Evolutionary conservation across 2,888 invertebrate genomes (phyloP).

Genomic region (Lepidochitona cinerea): DNA sequence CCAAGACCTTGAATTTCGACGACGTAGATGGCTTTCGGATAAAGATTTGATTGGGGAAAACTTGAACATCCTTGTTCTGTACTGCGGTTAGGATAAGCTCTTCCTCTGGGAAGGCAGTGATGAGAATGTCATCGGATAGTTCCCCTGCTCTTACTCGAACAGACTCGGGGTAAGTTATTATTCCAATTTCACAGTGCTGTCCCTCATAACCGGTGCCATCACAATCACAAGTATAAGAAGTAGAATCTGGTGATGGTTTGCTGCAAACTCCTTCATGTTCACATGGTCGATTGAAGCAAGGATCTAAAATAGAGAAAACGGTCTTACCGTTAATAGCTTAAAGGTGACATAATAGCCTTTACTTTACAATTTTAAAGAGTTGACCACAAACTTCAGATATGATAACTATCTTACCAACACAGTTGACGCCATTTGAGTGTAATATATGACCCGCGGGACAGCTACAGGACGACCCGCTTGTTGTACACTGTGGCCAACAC

Average conservation of each 20-base stretch:
- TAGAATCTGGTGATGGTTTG: background rate
- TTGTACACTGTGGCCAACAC: conserved; percentile 1
- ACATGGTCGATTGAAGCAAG: background rate
- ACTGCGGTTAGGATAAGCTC: background rate
- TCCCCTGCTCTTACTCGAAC: background rate
- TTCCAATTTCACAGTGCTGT: background rate
- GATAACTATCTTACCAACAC: background rate
- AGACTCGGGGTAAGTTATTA: background rate
- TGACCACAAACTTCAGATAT: too few species aligned
- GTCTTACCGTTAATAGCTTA: too few species aligned
- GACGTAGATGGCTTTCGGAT: background rate
- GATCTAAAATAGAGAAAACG: too few species aligned
- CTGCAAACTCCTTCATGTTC: background rate
- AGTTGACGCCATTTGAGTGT: background rate
- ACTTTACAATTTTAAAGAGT: too few species aligned
- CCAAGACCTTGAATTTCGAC: background rate
- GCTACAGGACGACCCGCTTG: background rate
- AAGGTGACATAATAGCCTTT: too few species aligned
- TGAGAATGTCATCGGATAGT: background rate
- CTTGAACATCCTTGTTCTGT: background rate
- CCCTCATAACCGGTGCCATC: background rate
- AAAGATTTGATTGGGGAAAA: background rate
- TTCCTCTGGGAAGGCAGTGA: background rate
- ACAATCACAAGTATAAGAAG: background rate
- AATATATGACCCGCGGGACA: background rate